These are phyloP conservation scores for Tokudaia muenninki DNA, from an alignment of 2,797 vertebrate species.

Conservation along the genomic window DNA sequence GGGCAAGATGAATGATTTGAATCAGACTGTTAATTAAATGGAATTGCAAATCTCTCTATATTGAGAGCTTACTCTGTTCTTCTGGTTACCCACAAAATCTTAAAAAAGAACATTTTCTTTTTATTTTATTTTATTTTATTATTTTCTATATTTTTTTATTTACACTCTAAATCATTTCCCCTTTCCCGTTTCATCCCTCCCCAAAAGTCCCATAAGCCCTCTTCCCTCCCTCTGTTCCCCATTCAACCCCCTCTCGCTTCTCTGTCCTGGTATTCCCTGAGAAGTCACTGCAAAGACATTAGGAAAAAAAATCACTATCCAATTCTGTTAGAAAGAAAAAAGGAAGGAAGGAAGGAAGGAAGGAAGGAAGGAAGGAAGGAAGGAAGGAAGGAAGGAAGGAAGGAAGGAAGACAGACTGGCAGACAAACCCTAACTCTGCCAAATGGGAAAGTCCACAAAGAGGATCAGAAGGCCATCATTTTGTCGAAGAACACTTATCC, in stretches of 20 bases:
- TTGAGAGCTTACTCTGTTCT: neutral
- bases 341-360: too few species aligned
- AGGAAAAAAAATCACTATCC: neutral
- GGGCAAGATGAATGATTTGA: neutral
- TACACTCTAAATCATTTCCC: too few species aligned
- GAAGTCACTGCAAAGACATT: neutral
- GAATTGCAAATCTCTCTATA: neutral
- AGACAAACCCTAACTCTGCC: neutral
- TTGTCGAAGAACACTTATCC: neutral
- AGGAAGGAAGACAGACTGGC: neutral
- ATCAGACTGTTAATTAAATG: neutral
- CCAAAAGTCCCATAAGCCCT: too few species aligned
- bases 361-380: neutral
- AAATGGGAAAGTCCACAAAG: neutral
- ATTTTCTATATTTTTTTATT: too few species aligned
- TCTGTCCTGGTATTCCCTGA: neutral
- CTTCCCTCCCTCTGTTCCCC: too few species aligned
- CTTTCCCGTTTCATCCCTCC: too few species aligned
- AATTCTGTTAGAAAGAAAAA: neutral
- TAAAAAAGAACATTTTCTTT: neutral
- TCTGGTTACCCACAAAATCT: neutral
- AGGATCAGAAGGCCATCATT: neutral
- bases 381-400: neutral
- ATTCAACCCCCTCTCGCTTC: too few species aligned
- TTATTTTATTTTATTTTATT: too few species aligned